Evolutionary conservation across 2,888 invertebrate species (phyloP).

Genomic region (Euphydryas editha): DNA sequence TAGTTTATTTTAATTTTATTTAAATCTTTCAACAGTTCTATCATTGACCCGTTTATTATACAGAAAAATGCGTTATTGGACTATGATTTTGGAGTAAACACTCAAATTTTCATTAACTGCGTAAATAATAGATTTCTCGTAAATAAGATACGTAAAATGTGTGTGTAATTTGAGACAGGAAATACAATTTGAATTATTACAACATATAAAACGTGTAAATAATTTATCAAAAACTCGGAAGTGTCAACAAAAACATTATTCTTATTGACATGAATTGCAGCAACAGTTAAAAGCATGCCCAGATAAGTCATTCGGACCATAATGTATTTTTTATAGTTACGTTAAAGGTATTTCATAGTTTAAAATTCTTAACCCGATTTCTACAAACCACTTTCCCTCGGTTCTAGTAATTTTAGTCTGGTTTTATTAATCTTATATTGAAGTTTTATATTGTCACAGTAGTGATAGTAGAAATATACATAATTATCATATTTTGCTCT

Average conservation of each 20-base stretch:
- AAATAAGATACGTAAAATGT: too few species aligned
- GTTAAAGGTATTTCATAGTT: constrained; percentile 19
- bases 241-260: background rate
- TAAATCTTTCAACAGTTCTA: too few species aligned
- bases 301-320: background rate
- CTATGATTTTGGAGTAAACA: too few species aligned
- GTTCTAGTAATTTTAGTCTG: background rate
- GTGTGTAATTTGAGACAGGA: too few species aligned
- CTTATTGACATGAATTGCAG: background rate
- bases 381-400: background rate
- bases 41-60: too few species aligned
- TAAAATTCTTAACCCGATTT: background rate
- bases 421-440: background rate
- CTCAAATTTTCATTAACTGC: too few species aligned
- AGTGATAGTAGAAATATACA: too few species aligned
- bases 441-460: background rate
- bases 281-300: background rate
- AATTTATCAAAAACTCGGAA: background rate
- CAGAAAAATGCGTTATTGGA: too few species aligned
- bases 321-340: constrained; percentile 7
- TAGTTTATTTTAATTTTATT: background rate
- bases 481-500: too few species aligned
- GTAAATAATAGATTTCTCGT: too few species aligned
- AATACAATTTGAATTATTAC: too few species aligned
- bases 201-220: background rate